These are phyloP conservation scores for Paracentrotus lividus DNA, from an alignment of 53 echinoderm and acorn worm genomes.

Conservation along the genomic window DNA sequence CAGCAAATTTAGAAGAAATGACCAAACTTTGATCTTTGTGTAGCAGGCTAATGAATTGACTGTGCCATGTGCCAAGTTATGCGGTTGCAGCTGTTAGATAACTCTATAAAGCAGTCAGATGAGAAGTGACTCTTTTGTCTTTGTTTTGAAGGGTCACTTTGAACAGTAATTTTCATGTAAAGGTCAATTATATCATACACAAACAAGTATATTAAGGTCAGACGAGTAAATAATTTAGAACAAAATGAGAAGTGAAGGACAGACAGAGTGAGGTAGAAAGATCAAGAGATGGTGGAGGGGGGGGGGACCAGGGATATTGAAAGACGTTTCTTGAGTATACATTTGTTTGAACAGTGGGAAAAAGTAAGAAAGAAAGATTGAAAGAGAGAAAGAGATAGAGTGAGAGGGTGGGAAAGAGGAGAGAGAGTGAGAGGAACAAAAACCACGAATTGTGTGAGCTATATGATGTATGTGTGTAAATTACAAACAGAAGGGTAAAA, in stretches of 20 bases:
- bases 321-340: too few species aligned
- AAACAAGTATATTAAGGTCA: background rate
- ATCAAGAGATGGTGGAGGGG: too few species aligned
- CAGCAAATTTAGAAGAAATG: constrained; percentile 9
- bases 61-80: constrained; percentile 25
- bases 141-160: background rate
- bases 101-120: background rate
- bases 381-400: constrained; percentile 37
- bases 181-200: background rate
- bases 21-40: background rate
- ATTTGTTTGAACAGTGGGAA: too few species aligned
- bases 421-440: background rate
- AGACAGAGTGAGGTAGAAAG: too few species aligned
- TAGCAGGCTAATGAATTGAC: background rate
- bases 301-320: too few species aligned
- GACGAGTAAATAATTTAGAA: background rate
- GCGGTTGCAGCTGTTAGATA: background rate
- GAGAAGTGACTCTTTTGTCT: constrained; percentile 29
- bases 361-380: background rate
- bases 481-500: background rate
- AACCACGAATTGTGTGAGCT: too few species aligned
- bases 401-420: background rate
- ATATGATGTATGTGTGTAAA: background rate
- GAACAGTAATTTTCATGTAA: background rate
- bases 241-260: too few species aligned